phyloP scores from a whole-genome alignment of 2,888 invertebrate genomes.

The Chloromyia formosa region DNA sequence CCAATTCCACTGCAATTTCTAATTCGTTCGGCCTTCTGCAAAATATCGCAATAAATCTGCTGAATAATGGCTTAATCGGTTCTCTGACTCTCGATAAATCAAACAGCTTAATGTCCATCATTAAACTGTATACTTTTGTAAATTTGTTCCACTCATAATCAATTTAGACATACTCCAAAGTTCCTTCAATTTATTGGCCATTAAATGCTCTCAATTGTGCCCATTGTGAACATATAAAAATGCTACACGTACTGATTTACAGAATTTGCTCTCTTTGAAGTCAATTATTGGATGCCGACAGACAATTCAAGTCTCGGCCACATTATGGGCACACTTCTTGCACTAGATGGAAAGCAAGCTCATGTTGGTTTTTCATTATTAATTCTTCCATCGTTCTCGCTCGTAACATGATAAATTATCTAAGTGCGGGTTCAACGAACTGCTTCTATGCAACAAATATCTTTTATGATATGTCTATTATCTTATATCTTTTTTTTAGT shows the following conservation, averaged over 20 bases:
- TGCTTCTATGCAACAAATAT: not conserved
- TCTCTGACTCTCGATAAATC: no score
- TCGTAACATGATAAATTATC: slow-evolving; percentile 14
- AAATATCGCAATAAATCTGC: no score
- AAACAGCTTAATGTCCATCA: no score
- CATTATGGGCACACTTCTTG: slow-evolving; percentile 7
- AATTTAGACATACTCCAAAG: slow-evolving; percentile 2
- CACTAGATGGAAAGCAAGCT: not conserved
- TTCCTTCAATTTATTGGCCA: not conserved
- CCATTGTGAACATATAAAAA: not conserved
- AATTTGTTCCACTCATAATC: slow-evolving; percentile 17
- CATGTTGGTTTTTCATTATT: no score
- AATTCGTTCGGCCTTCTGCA: no score
- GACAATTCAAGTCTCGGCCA: not conserved
- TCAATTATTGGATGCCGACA: slow-evolving; percentile 16
- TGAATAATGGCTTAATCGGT: no score
- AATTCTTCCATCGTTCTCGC: not conserved
- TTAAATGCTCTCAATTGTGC: not conserved
- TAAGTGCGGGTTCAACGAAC: not conserved
- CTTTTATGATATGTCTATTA: slow-evolving; percentile 4
- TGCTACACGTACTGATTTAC: not conserved
- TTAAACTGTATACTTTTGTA: not conserved
- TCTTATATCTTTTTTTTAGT: not conserved
- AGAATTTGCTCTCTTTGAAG: slow-evolving; percentile 3
- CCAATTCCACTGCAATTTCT: no score